phyloP scores from a whole-genome alignment of 2,888 invertebrate genomes.

The Ischnus inquisitorius region DNA sequence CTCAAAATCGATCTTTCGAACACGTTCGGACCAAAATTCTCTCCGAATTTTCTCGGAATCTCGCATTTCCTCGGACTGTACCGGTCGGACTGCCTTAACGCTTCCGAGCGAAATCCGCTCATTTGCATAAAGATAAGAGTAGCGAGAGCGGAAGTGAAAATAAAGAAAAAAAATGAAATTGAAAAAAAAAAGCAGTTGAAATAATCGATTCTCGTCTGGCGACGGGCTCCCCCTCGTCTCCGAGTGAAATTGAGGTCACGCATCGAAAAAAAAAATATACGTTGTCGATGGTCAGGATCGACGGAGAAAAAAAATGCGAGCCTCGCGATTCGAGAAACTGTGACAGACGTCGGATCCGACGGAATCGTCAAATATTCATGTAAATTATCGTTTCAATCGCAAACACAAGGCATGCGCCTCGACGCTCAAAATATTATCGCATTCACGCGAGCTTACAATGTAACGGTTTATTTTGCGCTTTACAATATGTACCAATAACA shows the following conservation, averaged over 20 bases:
- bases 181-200: no score
- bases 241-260: not conserved
- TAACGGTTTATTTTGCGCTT: not conserved
- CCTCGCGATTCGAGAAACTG: not conserved
- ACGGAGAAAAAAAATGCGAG: not conserved
- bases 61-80: no score
- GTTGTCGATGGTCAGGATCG: slow-evolving; percentile 26
- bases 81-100: no score
- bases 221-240: not conserved
- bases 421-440: not conserved
- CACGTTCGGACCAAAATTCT: no score
- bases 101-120: not conserved
- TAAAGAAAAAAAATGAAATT: no score
- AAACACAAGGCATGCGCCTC: not conserved
- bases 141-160: slow-evolving; percentile 13
- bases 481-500: not conserved
- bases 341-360: not conserved
- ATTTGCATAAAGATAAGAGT: not conserved
- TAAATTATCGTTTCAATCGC: not conserved
- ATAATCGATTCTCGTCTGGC: not conserved
- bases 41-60: no score
- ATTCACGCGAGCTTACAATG: not conserved
- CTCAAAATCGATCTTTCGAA: no score
- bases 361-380: not conserved
- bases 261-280: not conserved